Conservation (phyloP, 2,113 vertebrate species). For the Mormyrus lacerda region DNA sequence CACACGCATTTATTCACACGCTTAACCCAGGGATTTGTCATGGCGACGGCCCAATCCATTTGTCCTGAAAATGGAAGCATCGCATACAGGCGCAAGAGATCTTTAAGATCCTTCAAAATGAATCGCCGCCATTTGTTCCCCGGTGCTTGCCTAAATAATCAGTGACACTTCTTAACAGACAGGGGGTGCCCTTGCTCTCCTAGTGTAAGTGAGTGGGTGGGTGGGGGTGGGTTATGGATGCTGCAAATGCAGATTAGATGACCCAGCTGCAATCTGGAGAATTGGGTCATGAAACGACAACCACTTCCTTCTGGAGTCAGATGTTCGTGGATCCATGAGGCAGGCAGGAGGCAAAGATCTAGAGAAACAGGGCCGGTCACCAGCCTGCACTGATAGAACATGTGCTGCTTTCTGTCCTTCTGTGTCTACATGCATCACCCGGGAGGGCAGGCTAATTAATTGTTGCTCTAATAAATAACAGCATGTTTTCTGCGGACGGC, state of each 20-base stretch:
- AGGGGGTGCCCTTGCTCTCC: not conserved
- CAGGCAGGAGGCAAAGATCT: not conserved
- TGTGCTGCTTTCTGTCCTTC: constrained; percentile 24
- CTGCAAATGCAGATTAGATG: not conserved
- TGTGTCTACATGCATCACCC: not conserved
- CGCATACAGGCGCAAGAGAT: not conserved
- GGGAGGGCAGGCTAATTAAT: not conserved
- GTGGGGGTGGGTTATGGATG: not conserved
- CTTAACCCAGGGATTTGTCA: not conserved
- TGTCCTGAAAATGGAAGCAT: not conserved
- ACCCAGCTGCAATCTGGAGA: not conserved
- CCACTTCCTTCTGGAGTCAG: not conserved
- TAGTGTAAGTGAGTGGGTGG: not conserved
- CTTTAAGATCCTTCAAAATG: not conserved
- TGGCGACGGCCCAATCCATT: too few relatives aligned
- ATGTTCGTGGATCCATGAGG: not conserved
- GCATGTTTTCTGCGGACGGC: not conserved
- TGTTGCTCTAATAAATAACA: constrained; percentile 1
- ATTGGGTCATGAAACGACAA: not conserved
- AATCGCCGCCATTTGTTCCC: not conserved
- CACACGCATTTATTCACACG: not conserved
- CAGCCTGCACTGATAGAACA: not conserved
- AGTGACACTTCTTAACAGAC: not conserved
- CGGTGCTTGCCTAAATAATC: not conserved
- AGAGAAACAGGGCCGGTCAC: not conserved